Conservation (phyloP, 2,888 invertebrate genomes). For the Lampropteryx suffumata region DNA sequence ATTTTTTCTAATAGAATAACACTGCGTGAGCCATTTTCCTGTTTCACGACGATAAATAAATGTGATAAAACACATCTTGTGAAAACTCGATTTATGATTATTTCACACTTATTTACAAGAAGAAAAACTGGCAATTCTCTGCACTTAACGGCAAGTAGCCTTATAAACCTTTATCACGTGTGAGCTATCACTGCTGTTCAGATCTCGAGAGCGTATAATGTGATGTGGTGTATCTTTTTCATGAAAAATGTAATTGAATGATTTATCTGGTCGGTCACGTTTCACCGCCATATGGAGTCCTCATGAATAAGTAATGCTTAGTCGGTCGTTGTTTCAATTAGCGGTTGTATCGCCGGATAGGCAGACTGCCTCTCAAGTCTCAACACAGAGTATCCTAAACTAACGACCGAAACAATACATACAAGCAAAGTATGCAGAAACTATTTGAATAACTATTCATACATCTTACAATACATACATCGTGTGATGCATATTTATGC, state of each 20-base stretch:
- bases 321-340: conserved; percentile 82
- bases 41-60: conserved; percentile 31
- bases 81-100: conserved; percentile 42
- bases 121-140: conserved; percentile 42
- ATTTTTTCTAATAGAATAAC: too few relatives aligned
- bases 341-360: conserved; percentile 74
- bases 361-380: conserved; percentile 51
- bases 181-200: conserved; percentile 38
- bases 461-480: too few relatives aligned
- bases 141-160: conserved; percentile 32
- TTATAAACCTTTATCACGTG: conserved; percentile 40
- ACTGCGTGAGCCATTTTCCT: conserved; percentile 3
- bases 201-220: conserved; percentile 42
- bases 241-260: conserved; percentile 79
- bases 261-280: conserved; percentile 80
- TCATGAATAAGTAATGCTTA: conserved; percentile 81
- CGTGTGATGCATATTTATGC: too few relatives aligned
- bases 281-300: conserved; percentile 76
- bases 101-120: conserved; percentile 25
- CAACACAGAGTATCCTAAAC: conserved; percentile 29
- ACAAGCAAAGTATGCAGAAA: too few relatives aligned
- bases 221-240: conserved; percentile 48
- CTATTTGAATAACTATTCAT: too few relatives aligned
- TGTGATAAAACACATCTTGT: conserved; percentile 44
- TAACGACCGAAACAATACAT: too few relatives aligned